These are phyloP conservation scores for Tyrophagus putrescentiae DNA, from an alignment of 1,140 invertebrate genomes.

Conservation along the genomic window DNA sequence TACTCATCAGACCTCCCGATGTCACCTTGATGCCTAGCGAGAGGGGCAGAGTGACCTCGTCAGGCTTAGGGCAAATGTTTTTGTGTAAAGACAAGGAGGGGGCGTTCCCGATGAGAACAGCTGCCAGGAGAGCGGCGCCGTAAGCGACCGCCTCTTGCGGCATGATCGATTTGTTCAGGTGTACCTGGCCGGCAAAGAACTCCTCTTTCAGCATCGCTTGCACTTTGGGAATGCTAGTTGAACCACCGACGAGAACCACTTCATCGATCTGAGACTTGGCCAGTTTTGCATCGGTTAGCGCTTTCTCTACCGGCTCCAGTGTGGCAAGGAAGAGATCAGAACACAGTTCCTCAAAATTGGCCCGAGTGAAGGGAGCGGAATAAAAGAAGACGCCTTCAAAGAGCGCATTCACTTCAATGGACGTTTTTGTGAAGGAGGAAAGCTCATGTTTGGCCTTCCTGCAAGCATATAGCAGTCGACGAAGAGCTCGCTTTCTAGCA, in stretches of 20 bases:
- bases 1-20: slow-evolving; percentile 43
- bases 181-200: slow-evolving; percentile 25
- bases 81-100: slow-evolving; percentile 18
- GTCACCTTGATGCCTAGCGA: slow-evolving; percentile 46
- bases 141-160: slow-evolving; percentile 37
- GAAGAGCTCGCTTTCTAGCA: not conserved
- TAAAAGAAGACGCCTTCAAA: not conserved
- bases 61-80: slow-evolving; percentile 32
- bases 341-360: slow-evolving; percentile 25
- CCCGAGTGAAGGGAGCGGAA: no score
- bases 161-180: slow-evolving; percentile 30
- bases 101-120: no score
- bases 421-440: not conserved
- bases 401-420: not conserved
- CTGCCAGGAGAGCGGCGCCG: slow-evolving; percentile 34
- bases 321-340: slow-evolving; percentile 26
- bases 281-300: slow-evolving; percentile 26
- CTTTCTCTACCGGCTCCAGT: slow-evolving; percentile 19
- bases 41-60: slow-evolving; percentile 44
- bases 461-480: not conserved
- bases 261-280: slow-evolving; percentile 24
- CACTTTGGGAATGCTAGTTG: slow-evolving; percentile 27
- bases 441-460: slow-evolving; percentile 16
- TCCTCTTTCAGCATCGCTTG: slow-evolving; percentile 24
- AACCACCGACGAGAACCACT: slow-evolving; percentile 29